phyloP scores from a whole-genome alignment of 2,797 vertebrate genomes.

The Fringilla coelebs region DNA sequence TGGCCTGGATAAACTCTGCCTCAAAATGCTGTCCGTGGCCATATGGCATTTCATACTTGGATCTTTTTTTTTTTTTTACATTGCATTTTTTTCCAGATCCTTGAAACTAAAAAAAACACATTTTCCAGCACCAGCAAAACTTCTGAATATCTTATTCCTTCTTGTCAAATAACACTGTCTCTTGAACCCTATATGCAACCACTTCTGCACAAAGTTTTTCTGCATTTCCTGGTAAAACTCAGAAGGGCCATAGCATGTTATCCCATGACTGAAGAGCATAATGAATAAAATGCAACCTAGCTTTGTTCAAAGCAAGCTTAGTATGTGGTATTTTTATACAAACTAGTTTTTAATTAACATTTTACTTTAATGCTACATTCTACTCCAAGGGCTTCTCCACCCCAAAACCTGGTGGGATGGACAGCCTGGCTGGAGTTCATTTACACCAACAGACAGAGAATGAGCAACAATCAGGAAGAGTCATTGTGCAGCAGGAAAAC shows the following conservation, averaged over 20 bases:
- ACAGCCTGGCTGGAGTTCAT: background rate
- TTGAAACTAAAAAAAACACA: background rate
- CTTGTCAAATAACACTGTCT: background rate
- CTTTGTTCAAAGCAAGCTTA: background rate
- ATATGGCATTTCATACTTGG: background rate
- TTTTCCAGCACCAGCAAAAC: background rate
- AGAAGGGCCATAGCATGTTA: background rate
- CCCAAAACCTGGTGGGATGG: background rate
- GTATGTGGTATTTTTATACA: background rate
- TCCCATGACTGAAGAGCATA: background rate
- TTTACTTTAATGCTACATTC: background rate
- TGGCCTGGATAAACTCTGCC: background rate
- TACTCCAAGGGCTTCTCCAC: background rate
- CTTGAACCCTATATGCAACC: background rate
- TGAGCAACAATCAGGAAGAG: background rate
- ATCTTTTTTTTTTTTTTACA: background rate
- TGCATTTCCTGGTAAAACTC: conserved; percentile 9
- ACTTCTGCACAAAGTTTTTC: background rate
- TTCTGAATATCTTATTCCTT: background rate
- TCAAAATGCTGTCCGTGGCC: background rate
- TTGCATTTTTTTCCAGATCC: background rate
- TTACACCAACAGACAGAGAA: background rate
- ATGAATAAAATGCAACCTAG: background rate
- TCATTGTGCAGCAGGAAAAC: background rate
- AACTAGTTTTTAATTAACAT: background rate